Evolutionary conservation across 1,140 invertebrate genomes (phyloP), one percentile per base, ranked within the genome.

Genomic region (Rhyzopertha dominica): DNA sequence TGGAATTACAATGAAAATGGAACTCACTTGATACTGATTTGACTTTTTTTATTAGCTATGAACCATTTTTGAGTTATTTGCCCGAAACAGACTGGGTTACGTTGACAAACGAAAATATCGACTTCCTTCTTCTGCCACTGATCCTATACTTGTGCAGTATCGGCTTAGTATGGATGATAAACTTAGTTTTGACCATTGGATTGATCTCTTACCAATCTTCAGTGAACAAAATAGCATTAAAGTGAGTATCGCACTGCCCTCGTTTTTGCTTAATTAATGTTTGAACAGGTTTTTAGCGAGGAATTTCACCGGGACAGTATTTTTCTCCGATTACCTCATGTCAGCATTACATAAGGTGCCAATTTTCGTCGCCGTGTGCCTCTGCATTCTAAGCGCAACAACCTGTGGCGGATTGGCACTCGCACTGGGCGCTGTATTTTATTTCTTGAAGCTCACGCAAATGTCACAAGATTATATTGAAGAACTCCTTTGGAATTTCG

Each of bases 381-480:
- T 75, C 30, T 43, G 78, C 10, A 68, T 69, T 29, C 53, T 77
- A 20, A 65, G 68, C 47, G 65, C 72, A 26, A 63, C 64, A 8
- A 75, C 76, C n/a, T 78, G 76, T 56, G 77, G 72, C 17, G 74
- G 71, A 24, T 56, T 77, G 23, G 72, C 71, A 1, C 47, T 80
- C 10, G 57, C 66, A 38, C 47, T 76, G 31, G 76, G 73, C 12
- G 64, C 69, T 26, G 54, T 70, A 17, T 76, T 77, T 51, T 79
- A 78, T 58, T 78, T 77, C 47, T 50, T 78, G 18, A 72, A 76
- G 74, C 54, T 85, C 3, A 81, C 79, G 2, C 81, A 77, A 69
- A 78, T 84, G 66, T 85, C 82, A 25, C 82, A 85, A 63, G 81
- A 85, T 61, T 84, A 81, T 56, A 59, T 85, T 10, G 82, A 85